phyloP scores from a whole-genome alignment of 2,888 invertebrate genomes.

The Agrotis ipsilon region DNA sequence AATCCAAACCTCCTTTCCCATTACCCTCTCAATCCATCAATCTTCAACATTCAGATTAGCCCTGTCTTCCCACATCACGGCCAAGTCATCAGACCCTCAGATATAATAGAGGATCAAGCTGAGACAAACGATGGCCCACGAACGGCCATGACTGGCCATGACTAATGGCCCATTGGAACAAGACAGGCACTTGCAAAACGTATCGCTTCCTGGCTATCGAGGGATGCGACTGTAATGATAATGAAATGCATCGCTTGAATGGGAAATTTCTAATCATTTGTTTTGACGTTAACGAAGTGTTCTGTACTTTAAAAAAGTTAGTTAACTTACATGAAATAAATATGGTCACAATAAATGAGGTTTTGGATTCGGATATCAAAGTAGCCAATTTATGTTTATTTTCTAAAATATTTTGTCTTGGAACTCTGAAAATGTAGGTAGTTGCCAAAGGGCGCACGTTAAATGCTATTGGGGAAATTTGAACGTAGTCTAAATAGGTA shows the following conservation, averaged over 20 bases:
- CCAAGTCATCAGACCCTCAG: conserved; percentile 64
- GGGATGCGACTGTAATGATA: conserved; percentile 43
- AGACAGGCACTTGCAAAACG: conserved; percentile 52
- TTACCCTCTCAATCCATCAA: conserved; percentile 51
- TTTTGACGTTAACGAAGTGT: conserved; percentile 22
- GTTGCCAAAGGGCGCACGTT: not conserved
- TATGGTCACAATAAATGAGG: not conserved
- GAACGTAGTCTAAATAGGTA: too few species aligned
- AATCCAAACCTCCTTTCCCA: conserved; percentile 18
- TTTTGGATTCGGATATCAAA: not conserved
- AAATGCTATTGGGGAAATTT: not conserved
- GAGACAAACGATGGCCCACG: conserved; percentile 62
- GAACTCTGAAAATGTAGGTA: not conserved
- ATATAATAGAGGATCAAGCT: conserved; percentile 57
- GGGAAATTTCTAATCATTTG: conserved; percentile 26
- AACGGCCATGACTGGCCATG: conserved; percentile 53
- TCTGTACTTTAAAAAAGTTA: conserved; percentile 8
- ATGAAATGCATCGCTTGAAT: conserved; percentile 47
- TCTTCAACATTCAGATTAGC: conserved; percentile 52
- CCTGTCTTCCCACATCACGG: conserved; percentile 62
- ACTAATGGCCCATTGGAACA: conserved; percentile 53
- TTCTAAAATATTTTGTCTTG: not conserved
- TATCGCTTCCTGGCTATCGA: conserved; percentile 45
- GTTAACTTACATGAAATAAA: too few species aligned
- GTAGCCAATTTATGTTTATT: not conserved